Percentiles rank a stretch among this genome's conserved stretches.
Evolutionary conservation across 2,797 vertebrate species (phyloP).

Genomic region (Setipinna tenuifilis): DNA sequence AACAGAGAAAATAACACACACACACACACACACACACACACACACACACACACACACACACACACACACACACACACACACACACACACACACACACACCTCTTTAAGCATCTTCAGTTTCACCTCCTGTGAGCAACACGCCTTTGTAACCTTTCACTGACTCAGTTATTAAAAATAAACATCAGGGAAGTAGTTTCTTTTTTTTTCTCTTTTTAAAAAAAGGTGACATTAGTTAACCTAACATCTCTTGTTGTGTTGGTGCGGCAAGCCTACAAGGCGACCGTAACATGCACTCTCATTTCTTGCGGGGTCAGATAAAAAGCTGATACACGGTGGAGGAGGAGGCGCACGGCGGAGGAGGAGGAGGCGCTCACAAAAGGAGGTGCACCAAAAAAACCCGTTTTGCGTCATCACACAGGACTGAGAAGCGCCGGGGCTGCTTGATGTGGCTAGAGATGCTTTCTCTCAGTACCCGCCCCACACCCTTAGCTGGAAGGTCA

Average conservation of each 20-base stretch:
- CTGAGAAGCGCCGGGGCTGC: too few relatives aligned
- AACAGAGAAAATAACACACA: not conserved
- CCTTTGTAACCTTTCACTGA: not conserved
- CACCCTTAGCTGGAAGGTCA: slow-evolving; percentile 22
- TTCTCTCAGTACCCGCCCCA: slow-evolving; percentile 49
- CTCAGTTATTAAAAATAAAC: not conserved
- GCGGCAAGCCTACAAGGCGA: not conserved
- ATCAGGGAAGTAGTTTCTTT: not conserved
- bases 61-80: not conserved
- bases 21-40: not conserved
- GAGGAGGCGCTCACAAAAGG: too few relatives aligned
- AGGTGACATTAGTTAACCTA: not conserved
- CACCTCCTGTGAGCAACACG: not conserved
- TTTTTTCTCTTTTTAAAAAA: not conserved
- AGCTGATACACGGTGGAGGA: slow-evolving; percentile 39
- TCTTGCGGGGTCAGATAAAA: slow-evolving; percentile 32
- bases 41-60: not conserved
- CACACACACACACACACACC: too few relatives aligned
- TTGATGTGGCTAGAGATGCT: too few relatives aligned
- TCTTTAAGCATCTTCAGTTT: not conserved
- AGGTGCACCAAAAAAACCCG: too few relatives aligned
- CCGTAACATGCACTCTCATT: not conserved
- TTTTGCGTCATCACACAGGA: too few relatives aligned
- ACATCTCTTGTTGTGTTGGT: not conserved
- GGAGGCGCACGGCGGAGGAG: slow-evolving; percentile 9